Conservation (phyloP, 37 sponge, comb jelly and placozoan species). For the Axinella damicornis region DNA sequence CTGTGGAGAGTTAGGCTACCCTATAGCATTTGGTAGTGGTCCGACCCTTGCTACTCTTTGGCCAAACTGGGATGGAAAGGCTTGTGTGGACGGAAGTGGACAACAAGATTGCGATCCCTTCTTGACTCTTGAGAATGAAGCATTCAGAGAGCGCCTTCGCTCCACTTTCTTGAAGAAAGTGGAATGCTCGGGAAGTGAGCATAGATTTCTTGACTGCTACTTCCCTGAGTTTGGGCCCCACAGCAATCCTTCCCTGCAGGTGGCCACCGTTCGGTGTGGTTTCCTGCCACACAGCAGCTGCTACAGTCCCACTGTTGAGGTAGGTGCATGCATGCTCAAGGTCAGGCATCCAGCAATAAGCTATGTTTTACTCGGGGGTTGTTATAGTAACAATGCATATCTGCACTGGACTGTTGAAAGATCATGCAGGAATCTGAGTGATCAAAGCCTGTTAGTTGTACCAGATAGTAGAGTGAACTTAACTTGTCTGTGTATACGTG, state of each 20-base stretch:
- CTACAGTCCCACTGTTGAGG: slow-evolving; percentile 12
- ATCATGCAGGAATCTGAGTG: too few relatives aligned
- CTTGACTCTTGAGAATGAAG: neutral
- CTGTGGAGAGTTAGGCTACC: slow-evolving; percentile 81
- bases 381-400: too few relatives aligned
- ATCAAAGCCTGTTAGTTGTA: too few relatives aligned
- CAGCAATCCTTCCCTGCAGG: neutral
- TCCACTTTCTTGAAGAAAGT: slow-evolving; percentile 18
- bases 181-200: slow-evolving; percentile 58
- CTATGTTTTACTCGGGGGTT: too few relatives aligned
- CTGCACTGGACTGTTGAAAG: too few relatives aligned
- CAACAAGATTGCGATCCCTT: neutral
- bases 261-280: slow-evolving; percentile 76
- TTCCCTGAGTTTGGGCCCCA: slow-evolving; percentile 27
- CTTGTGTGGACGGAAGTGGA: neutral
- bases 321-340: neutral
- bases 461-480: too few relatives aligned
- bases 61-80: slow-evolving; percentile 25
- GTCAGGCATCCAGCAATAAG: too few relatives aligned
- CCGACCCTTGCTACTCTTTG: slow-evolving; percentile 41
- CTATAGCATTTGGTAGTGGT: slow-evolving; percentile 18
- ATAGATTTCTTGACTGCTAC: slow-evolving; percentile 48
- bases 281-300: slow-evolving; percentile 54
- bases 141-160: neutral
- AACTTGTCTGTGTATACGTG: too few relatives aligned